A percentile compares a stretch with the other conserved stretches of the same genome.
These are phyloP conservation scores for Asarcornis scutulata DNA, from an alignment of 2,113 vertebrate genomes.

Conservation along the genomic window DNA sequence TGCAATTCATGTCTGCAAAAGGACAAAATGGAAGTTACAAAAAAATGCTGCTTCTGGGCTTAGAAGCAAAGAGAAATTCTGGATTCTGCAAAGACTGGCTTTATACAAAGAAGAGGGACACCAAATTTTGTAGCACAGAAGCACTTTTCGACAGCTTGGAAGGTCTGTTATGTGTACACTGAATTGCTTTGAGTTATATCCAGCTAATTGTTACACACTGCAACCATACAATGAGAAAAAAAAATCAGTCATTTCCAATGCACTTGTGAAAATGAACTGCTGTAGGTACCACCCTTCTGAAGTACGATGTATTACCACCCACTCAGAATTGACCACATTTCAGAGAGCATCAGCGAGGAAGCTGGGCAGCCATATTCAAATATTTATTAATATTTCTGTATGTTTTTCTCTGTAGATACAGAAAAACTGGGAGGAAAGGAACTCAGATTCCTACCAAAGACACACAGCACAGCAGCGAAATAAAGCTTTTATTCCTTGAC, in stretches of 20 bases:
- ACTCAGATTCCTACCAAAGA: background rate
- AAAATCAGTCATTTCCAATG: background rate
- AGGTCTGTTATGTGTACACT: background rate
- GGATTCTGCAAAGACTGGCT: background rate
- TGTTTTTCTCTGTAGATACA: background rate
- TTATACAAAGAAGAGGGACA: background rate
- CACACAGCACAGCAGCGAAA: background rate
- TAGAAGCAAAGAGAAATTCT: background rate
- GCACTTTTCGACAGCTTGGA: background rate
- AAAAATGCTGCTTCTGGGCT: background rate
- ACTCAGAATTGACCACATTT: background rate
- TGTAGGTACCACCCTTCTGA: background rate
- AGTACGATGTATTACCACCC: background rate
- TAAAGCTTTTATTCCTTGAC: background rate
- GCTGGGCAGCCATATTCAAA: background rate
- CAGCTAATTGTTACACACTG: background rate
- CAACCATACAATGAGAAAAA: background rate
- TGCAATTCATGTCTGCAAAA: slow-evolving; percentile 86
- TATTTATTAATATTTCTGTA: background rate
- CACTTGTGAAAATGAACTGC: background rate
- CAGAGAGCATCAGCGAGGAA: background rate
- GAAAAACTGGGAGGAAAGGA: background rate
- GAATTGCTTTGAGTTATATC: background rate
- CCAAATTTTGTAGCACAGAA: background rate
- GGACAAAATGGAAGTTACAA: background rate